A percentile compares a stretch with the other conserved stretches of the same genome.
Conservation (phyloP, 2,888 invertebrate species). For the Lasioglossum lativentre region DNA sequence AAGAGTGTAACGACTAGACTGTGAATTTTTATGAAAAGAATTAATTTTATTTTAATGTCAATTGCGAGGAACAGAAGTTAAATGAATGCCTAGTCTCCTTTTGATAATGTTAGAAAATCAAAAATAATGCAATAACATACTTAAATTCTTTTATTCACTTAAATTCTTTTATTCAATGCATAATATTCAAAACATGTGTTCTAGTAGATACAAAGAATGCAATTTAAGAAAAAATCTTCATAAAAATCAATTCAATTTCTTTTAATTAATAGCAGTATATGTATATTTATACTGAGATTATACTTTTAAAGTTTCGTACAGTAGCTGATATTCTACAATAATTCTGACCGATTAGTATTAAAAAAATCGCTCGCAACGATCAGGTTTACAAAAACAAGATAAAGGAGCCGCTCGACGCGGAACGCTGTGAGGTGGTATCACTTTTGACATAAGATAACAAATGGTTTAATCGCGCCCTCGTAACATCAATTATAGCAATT, state of each 20-base stretch:
- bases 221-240: too few relatives aligned
- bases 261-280: background rate
- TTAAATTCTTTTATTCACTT: background rate
- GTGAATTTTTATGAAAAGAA: background rate
- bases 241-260: background rate
- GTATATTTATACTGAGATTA: background rate
- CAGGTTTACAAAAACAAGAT: background rate
- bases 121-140: background rate
- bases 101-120: too few relatives aligned
- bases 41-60: too few relatives aligned
- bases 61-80: background rate
- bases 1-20: background rate
- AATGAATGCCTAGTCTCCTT: too few relatives aligned
- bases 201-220: too few relatives aligned
- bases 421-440: background rate
- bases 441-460: background rate
- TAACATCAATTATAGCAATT: constrained; percentile 6
- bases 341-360: background rate
- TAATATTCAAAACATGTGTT: background rate
- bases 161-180: background rate
- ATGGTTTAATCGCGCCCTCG: background rate
- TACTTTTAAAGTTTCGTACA: background rate
- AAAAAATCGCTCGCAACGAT: background rate
- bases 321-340: background rate
- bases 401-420: background rate